Percentiles rank a stretch among this genome's conserved stretches.
Evolutionary conservation across 2,797 vertebrate species (phyloP).

Genomic region (Spondyliosoma cantharus): DNA sequence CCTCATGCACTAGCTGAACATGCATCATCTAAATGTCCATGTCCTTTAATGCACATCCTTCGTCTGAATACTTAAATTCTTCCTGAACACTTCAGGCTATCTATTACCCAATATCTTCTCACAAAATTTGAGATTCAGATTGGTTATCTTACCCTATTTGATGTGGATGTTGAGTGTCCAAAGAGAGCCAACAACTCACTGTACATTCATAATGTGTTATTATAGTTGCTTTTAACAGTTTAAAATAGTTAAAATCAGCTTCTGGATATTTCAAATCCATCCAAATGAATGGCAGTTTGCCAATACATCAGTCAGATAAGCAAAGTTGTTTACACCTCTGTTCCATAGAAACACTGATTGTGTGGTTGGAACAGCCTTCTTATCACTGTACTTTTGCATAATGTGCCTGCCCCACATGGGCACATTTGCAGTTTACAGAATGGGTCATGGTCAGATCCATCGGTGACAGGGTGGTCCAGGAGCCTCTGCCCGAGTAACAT

Average conservation of each 20-base stretch:
- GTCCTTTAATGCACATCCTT: not conserved
- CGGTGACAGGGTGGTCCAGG: not conserved
- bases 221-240: slow-evolving; percentile 4
- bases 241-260: slow-evolving; percentile 8
- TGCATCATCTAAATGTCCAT: not conserved
- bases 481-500: slow-evolving; percentile 21
- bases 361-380: slow-evolving; percentile 35
- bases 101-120: not conserved
- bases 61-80: not conserved
- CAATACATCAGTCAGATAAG: slow-evolving; percentile 36
- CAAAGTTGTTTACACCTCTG: slow-evolving; percentile 31
- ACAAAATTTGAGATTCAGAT: not conserved
- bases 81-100: not conserved
- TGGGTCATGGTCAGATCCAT: slow-evolving; percentile 13
- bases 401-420: slow-evolving; percentile 12
- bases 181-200: not conserved
- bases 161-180: not conserved
- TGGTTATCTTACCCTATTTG: not conserved
- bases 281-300: not conserved
- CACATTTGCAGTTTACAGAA: slow-evolving; percentile 1
- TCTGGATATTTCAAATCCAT: slow-evolving; percentile 6
- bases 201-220: not conserved
- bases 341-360: slow-evolving; percentile 48
- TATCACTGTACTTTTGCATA: slow-evolving; percentile 51
- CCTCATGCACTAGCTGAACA: not conserved